Base-by-base conservation (phyloP, 2,888 invertebrate genomes). In the Poecilus cupreus region DNA sequence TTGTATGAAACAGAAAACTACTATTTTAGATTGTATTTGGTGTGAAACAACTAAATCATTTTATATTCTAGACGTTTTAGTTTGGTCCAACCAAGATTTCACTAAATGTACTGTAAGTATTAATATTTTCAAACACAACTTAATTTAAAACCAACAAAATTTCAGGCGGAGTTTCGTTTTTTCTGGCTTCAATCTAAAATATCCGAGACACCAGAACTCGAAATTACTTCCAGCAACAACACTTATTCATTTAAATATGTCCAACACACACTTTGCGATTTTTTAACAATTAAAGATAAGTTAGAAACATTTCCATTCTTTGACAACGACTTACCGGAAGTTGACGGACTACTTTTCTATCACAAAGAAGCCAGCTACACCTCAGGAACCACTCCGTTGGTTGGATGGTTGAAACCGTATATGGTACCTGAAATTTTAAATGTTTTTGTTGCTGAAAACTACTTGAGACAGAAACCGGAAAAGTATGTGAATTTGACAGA, bases 301-400 rank as follows among this genome's bases (percentile, higher is more conserved):
- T 85, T 93, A 75, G 89, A 90, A 72, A 86, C 86, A 82, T 85
- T 84, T 82, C 82, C 84, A 1, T 87, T 90, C 64, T 85, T 49
- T 84, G 74, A 89, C 86, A 87, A 90, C 0, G 86, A 90, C 82
- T 82, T 82, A 6, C 90, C 93, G 0, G 84, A 88, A 70, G 88
- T 97, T 76, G 98, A 98, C 88, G 99, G 99, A 0, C 88, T 98
- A 43, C 89, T 98, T 77, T 98, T 99, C 89, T 99, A 96, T 89
- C 97, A 98, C 89, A 95, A 94, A 85, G 91, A 93, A 82, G 93
- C 94, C 0, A 93, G 94, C 84, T 99, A 99, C 87, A 91, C 92
- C 5, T 90, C 93, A 75, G 97, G 96, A 1, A 89, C 91, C 70
- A 96, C 97, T 0, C 98, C 98, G 0, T 89, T 99, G 6, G 97